A percentile compares a stretch with the other conserved stretches of the same genome.
phyloP scores from a whole-genome alignment of 2,888 invertebrate genomes.

The Ichneumon xanthorius region DNA sequence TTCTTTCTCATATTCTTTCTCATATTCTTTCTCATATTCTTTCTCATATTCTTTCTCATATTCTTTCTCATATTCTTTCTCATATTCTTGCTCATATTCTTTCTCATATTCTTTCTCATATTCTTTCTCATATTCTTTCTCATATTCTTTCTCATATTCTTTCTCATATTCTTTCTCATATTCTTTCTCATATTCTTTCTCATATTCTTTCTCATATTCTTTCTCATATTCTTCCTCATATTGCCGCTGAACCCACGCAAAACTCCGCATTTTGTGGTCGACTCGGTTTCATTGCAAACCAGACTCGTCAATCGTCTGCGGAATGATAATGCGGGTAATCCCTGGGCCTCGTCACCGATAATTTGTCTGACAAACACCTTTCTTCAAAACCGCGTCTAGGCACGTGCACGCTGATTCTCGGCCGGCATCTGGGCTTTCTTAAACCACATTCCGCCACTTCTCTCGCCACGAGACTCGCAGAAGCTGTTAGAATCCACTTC shows the following conservation, averaged over 20 bases:
- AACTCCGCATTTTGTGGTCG: background rate
- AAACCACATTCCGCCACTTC: constrained; percentile 86
- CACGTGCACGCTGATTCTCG: constrained; percentile 92
- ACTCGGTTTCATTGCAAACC: background rate
- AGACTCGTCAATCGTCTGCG: background rate
- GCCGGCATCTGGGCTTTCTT: constrained; percentile 92
- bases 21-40: no score
- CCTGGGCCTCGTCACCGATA: background rate
- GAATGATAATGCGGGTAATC: background rate
- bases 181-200: background rate
- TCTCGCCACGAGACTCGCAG: constrained; percentile 88
- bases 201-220: background rate
- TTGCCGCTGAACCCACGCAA: background rate
- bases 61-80: no score
- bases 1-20: no score
- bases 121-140: no score
- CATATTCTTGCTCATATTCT: no score
- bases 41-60: no score
- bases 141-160: background rate
- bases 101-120: no score
- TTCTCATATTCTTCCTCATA: background rate
- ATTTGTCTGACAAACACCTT: constrained; percentile 64
- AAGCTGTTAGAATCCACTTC: constrained; percentile 92
- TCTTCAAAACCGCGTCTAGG: constrained; percentile 84
- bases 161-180: background rate